Evolutionary conservation across 2,888 invertebrate species (phyloP), one percentile per base, ranked within the genome.

Genomic region (Hyalella azteca): DNA sequence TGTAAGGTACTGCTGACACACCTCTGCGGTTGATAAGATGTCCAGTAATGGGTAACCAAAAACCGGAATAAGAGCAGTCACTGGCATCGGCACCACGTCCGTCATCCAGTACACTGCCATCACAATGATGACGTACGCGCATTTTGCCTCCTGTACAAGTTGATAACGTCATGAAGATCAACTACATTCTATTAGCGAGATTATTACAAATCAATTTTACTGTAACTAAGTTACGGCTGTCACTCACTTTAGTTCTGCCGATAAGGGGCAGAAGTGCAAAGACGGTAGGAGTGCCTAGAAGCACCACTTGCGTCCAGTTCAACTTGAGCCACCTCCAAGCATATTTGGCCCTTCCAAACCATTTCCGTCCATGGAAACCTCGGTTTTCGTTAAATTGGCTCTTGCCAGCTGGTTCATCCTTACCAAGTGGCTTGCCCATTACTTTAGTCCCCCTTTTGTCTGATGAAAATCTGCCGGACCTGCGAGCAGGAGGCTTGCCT

Each of bases 51-150:
- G 95, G 87, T 95, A 95, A 0, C 94, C 89, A 0, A 94, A 91
- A 85, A 95, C 93, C 0, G 95, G 95, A 81, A 95, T 90, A 88
- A 95, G 91, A 0, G 94, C 93, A 1, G 95, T 95, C 2, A 95
- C 92, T 0, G 95, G 93, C 2, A 95, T 88, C 0, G 95, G 95
- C 0, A 95, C 88, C 0, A 93, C 92, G 87, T 95, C 95, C 59
- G 94, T 91, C 85, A 95, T 93, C 95, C 95, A 95, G 88, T 91
- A 94, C 40, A 92, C 89, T 0, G 94, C 93, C 95, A 95, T 95
- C 83, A 95, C 89, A 1, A 93, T 87, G 0, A 95, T 92, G 32
- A 94, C 92, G 87, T 93, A 95, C 88, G 94, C 92, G 87, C 95
- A 95, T 89, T 92, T 78, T 11, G 81, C 79, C 13, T 79, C 83